These are phyloP conservation scores for Nemapogon koenigi DNA, from an alignment of 2,888 invertebrate genomes.

Conservation along the genomic window DNA sequence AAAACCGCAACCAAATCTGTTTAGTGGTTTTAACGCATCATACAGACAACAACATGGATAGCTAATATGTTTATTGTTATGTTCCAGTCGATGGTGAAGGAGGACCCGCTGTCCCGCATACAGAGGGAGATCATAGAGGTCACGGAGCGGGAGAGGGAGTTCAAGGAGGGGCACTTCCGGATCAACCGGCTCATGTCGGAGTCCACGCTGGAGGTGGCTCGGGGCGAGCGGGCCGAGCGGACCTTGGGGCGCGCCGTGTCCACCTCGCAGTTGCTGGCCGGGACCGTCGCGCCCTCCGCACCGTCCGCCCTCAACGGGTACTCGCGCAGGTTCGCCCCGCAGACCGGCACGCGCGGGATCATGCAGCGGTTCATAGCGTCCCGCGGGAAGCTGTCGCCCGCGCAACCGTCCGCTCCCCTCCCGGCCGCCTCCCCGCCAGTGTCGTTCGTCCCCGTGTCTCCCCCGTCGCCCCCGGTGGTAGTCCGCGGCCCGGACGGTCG, in stretches of 20 bases:
- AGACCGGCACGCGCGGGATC: slow-evolving; percentile 74
- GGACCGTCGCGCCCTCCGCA: slow-evolving; percentile 38
- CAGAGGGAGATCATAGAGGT: slow-evolving; percentile 90
- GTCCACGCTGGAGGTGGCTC: slow-evolving; percentile 53
- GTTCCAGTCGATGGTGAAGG: slow-evolving; percentile 64
- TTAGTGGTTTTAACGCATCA: too few relatives aligned
- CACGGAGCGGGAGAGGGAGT: slow-evolving; percentile 82
- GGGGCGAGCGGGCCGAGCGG: slow-evolving; percentile 36
- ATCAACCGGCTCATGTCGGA: slow-evolving; percentile 51
- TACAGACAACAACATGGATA: background rate
- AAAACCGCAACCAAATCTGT: too few relatives aligned
- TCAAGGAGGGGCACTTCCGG: slow-evolving; percentile 67
- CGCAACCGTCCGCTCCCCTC: slow-evolving; percentile 29
- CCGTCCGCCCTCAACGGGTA: slow-evolving; percentile 56
- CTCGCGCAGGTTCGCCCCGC: slow-evolving; percentile 69
- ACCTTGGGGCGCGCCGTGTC: slow-evolving; percentile 49
- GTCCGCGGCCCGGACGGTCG: slow-evolving; percentile 67
- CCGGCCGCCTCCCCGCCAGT: slow-evolving; percentile 24
- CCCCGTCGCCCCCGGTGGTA: slow-evolving; percentile 47
- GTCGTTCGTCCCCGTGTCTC: slow-evolving; percentile 27
- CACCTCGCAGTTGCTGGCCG: slow-evolving; percentile 49
- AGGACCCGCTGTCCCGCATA: slow-evolving; percentile 80
- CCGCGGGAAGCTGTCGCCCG: slow-evolving; percentile 70
- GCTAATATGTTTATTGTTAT: slow-evolving; percentile 21
- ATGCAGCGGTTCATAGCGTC: slow-evolving; percentile 88